Conservation (phyloP, 2,797 vertebrate species). For the Protonibea diacanthus region DNA sequence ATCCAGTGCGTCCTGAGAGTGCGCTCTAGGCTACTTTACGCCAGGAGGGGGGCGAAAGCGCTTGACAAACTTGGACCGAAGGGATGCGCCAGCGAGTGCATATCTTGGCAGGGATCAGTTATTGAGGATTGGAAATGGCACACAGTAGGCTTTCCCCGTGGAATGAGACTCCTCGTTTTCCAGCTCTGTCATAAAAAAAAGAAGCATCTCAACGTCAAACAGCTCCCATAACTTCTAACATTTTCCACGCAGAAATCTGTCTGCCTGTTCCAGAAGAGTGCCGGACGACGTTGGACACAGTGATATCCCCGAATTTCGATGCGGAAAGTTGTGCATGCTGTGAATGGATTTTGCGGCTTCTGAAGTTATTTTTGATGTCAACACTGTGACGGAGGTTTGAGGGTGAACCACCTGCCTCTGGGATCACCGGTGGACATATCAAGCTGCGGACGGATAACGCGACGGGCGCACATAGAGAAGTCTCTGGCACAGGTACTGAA, state of each 20-base stretch:
- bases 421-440: slow-evolving; percentile 64
- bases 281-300: slow-evolving; percentile 49
- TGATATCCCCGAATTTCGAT: slow-evolving; percentile 54
- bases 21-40: slow-evolving; percentile 40
- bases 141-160: slow-evolving; percentile 43
- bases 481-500: slow-evolving; percentile 78
- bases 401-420: slow-evolving; percentile 78
- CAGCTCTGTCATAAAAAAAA: slow-evolving; percentile 45
- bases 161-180: slow-evolving; percentile 46
- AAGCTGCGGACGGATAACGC: slow-evolving; percentile 53
- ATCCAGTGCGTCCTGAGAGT: slow-evolving; percentile 45
- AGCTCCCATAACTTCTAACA: slow-evolving; percentile 49
- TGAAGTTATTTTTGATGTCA: slow-evolving; percentile 70
- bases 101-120: slow-evolving; percentile 70
- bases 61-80: slow-evolving; percentile 77
- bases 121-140: slow-evolving; percentile 68
- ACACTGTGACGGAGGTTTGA: slow-evolving; percentile 74
- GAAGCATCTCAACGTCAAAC: slow-evolving; percentile 4
- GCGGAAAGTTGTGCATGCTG: slow-evolving; percentile 67
- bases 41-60: slow-evolving; percentile 22
- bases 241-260: slow-evolving; percentile 26
- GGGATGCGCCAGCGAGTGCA: slow-evolving; percentile 69
- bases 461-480: slow-evolving; percentile 66
- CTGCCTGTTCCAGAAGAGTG: slow-evolving; percentile 14
- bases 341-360: slow-evolving; percentile 69